Percentiles rank a stretch among this genome's conserved stretches.
Conservation (phyloP, 2,113 vertebrate genomes). For the Xenopus laevis region DNA sequence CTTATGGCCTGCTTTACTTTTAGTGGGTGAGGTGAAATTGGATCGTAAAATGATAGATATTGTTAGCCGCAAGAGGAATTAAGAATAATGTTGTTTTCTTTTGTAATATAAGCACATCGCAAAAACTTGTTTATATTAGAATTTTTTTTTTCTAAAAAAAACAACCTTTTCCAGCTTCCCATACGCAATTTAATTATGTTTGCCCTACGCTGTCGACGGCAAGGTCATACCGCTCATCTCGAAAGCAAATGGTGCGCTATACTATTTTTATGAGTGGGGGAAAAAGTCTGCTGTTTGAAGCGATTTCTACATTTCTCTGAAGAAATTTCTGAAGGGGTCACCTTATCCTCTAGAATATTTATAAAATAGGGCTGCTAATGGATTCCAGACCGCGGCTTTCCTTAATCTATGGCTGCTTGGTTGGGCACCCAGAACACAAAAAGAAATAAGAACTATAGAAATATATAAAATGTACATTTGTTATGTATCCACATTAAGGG, state of each 20-base stretch:
- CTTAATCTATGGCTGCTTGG: too few relatives aligned
- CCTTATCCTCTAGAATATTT: background rate
- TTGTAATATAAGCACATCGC: background rate
- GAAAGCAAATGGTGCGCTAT: background rate
- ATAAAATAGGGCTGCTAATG: background rate
- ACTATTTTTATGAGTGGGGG: background rate
- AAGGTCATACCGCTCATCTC: background rate
- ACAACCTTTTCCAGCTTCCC: background rate
- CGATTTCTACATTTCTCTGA: background rate
- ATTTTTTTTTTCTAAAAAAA: background rate
- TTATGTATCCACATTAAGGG: too few relatives aligned
- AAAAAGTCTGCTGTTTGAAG: background rate
- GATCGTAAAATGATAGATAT: conserved; percentile 4
- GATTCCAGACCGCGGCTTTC: too few relatives aligned
- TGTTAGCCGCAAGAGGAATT: background rate
- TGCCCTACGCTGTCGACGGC: background rate
- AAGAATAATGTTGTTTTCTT: background rate
- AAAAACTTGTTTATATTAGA: conserved; percentile 1
- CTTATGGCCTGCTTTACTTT: background rate
- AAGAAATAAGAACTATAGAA: too few relatives aligned
- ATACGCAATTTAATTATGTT: conserved; percentile 2
- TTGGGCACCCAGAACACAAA: too few relatives aligned
- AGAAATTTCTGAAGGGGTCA: background rate
- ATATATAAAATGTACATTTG: too few relatives aligned
- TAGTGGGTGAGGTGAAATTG: conserved; percentile 2